Base-by-base conservation (phyloP, 35 echinoderm and acorn worm species). In the Acanthaster planci region DNA sequence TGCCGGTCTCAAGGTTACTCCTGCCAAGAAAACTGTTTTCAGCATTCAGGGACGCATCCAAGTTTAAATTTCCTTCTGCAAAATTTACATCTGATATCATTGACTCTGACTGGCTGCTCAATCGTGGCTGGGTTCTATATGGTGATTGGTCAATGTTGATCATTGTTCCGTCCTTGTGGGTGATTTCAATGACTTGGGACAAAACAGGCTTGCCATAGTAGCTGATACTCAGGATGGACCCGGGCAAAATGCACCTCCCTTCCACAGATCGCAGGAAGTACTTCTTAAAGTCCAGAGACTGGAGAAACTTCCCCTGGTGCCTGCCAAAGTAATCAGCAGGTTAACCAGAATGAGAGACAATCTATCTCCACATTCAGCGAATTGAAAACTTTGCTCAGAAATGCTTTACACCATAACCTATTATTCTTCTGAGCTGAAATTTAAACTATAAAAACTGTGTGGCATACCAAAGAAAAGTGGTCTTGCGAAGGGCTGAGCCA, bases 141-240 rank as follows among this genome's bases (percentile, higher is more conserved):
- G 51, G 72, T 67, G 76, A 80, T 75, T 79, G 75, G 53, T 38
- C 85, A 27, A 51, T 37, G 36, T 39, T 2, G 58, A 79, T 50
- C 34, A 86, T 36, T 67, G 83, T 12, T 47, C 77, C 76, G 67
- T 77, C 76, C 7, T 32, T 37, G 35, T 19, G 35, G 56, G 82
- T 86, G 29, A 78, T 42, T n/a, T 60, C 30, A 75, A 52, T 6
- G 82, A 91, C 53, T 51, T 85, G 52, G 9, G 78, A 23, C n/a
- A 19, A 10, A 29, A 76, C 44, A 51, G 89, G 89, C 67, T 86
- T 91, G 39, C 89, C 89, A 51, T 64, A 91, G 77, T 86, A 91
- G 50, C 54, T 80, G n/a, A 91, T 37, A n/a, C 77, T 54, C 27
- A 91, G 52, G 15, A 64, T 10, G 34, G 44, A 79, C 9, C 77